Evolutionary conservation across 2,113 vertebrate genomes (phyloP).

Genomic region (Myiagra hebetior): DNA sequence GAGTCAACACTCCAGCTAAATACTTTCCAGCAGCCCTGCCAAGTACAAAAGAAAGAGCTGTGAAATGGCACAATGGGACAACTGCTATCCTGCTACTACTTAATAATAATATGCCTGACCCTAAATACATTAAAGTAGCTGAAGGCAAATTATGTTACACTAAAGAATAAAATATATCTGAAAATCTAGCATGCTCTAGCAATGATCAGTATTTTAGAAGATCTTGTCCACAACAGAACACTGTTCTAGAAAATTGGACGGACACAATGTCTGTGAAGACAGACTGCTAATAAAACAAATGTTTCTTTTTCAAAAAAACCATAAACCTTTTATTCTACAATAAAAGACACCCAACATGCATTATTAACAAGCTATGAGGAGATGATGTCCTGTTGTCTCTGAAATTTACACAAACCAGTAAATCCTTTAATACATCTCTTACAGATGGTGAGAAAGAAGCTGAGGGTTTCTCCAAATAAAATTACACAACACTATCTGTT

Average conservation of each 20-base stretch:
- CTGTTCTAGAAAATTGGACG: not conserved
- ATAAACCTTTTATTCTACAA: not conserved
- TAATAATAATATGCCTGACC: not conserved
- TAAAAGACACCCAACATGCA: not conserved
- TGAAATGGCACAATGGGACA: not conserved
- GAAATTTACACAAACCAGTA: not conserved
- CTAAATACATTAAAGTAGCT: not conserved
- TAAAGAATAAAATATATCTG: not conserved
- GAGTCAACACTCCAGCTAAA: not conserved
- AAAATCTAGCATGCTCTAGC: not conserved
- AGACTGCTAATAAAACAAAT: not conserved
- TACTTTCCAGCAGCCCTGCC: not conserved
- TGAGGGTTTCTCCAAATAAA: not conserved
- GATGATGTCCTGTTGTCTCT: not conserved
- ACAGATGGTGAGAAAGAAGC: not conserved
- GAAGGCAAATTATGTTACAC: not conserved
- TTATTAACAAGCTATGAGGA: not conserved
- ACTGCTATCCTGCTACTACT: not conserved
- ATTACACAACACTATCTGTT: not conserved
- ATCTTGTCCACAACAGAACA: not conserved
- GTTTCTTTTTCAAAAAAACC: not conserved
- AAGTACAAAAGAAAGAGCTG: not conserved
- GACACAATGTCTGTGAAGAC: not conserved
- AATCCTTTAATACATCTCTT: not conserved
- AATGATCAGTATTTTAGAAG: not conserved